Base-by-base conservation (phyloP, 2,888 invertebrate genomes). In the Osedax fenrisi region DNA sequence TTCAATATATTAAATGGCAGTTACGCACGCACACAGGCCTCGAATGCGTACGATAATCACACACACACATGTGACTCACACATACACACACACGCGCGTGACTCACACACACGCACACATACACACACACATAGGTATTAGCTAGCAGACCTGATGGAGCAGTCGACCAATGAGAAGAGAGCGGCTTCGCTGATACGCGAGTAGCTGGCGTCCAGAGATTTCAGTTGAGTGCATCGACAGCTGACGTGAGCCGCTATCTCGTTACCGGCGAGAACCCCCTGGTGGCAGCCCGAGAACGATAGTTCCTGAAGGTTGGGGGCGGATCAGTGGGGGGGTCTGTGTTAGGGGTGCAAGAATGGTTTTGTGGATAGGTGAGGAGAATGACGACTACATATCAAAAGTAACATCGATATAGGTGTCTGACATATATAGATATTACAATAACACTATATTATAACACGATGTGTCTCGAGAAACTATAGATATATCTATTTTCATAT, bases 201-300 rank as follows among this genome's bases (percentile, higher is more conserved):
- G 81, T 82, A 84, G 77, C 82, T 82, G 66, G 80, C 80, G 76
- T 84, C 83, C 21, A 84, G 77, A 76, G 81, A 81, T 22, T 81
- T 81, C 59, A 84, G 75, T 25, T 80, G 77, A n/a, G 79, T 79
- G 78, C 84, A 84, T 27, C 80, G 77, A 2, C 80, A 78, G n/a
- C 82, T 79, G 0, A 83, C 83, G 73, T 82, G 81, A 0, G 81
- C 78, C 74, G 83, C 74, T n/a, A 84, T 77, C 73, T 79, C 80
- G 75, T 83, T 81, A 5, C 84, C 84, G 21, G 79, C 80, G 69
- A 84, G 77, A 17, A 79, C 80, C 22, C 83, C 83, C 56, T 79
- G 78, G 76, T 80, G 80, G 74, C 83, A 83, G 2, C 82, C 80
- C 62, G 81, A 80, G 62, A 83, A 79, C 77, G 81, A 81, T 76